These are phyloP conservation scores for Celastrina argiolus DNA, from an alignment of 2,888 invertebrate genomes.

Conservation along the genomic window DNA sequence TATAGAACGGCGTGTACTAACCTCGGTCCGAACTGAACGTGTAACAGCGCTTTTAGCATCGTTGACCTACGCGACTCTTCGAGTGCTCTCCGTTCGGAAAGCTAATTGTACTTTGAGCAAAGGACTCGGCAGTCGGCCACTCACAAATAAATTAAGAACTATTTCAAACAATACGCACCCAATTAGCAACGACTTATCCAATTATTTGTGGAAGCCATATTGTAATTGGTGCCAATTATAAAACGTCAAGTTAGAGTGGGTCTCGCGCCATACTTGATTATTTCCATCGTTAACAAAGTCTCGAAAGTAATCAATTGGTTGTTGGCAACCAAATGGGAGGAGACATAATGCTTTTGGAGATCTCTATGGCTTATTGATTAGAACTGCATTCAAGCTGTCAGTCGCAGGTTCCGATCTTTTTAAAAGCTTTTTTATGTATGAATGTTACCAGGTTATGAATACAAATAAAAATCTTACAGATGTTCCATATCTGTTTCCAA, in stretches of 20 bases:
- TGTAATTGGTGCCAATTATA: conserved; percentile 19
- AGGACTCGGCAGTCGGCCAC: conserved; percentile 30
- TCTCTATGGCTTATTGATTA: too few relatives aligned
- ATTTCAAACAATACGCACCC: conserved; percentile 34
- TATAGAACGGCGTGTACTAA: too few relatives aligned
- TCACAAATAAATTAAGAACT: conserved; percentile 35
- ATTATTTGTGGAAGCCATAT: conserved; percentile 27
- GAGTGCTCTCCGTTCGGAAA: conserved; percentile 28
- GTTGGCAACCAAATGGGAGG: not conserved
- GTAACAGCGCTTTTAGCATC: too few relatives aligned
- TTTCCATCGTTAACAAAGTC: not conserved
- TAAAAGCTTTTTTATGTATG: too few relatives aligned
- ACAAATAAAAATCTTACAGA: too few relatives aligned
- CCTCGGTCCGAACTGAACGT: too few relatives aligned
- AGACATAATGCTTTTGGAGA: too few relatives aligned
- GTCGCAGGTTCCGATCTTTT: too few relatives aligned
- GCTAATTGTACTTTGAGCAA: conserved; percentile 33
- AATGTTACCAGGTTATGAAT: too few relatives aligned
- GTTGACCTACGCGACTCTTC: conserved; percentile 28
- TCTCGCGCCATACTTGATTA: not conserved
- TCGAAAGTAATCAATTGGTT: not conserved
- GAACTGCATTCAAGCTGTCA: too few relatives aligned
- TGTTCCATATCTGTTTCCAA: too few relatives aligned
- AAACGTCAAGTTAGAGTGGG: conserved; percentile 12
- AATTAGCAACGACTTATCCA: conserved; percentile 34